Evolutionary conservation across 2,888 invertebrate genomes (phyloP), one percentile per base, ranked within the genome.

Genomic region (Melitaea athalia): DNA sequence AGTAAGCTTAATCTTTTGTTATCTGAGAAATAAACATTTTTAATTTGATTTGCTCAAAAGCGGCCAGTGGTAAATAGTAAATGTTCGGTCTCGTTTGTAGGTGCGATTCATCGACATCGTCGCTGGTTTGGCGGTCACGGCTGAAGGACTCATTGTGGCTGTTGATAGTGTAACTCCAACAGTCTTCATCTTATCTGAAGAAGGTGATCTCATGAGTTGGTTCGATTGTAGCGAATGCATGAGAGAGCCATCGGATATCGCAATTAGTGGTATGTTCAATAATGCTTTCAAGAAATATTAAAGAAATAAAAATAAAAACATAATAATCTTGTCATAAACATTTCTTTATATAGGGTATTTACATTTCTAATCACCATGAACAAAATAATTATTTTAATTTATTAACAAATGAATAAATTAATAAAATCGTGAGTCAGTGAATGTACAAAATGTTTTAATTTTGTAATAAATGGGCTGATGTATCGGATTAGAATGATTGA

Each of bases 211-310:
- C 79, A 94, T 98, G 79, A 96, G 97, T 84, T 99, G 99, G 99
- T 99, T 99, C 85, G 98, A 99, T 89, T 99, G 99, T 93, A 98
- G 98, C 85, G 98, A 98, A 88, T 98, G 98, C 87, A 99, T 99
- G 99, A 94, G 98, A 77, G 99, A 99, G 87, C 99, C 99, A 17
- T 98, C 98, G 63, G 99, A 99, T 88, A 98, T 99, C 83, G 98
- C 98, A 74, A 98, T 99, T 82, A 96, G 96, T 91, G 98, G 98
- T 95, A 91, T 93, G 89, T 82, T 10, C 17, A 24, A 33, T n/a
- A 6, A 33, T 33, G 11, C 11, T 52, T 5, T 24, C 38, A 38
- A 38, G 6, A 38, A 7, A 38, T 3, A 38, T 38, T 38, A 17
- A 31, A 7, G 24, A 52, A 24, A 24, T 24, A 24, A 24, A 24